Conservation (phyloP, 2,113 vertebrate species). For the Siphamia tubifer region DNA sequence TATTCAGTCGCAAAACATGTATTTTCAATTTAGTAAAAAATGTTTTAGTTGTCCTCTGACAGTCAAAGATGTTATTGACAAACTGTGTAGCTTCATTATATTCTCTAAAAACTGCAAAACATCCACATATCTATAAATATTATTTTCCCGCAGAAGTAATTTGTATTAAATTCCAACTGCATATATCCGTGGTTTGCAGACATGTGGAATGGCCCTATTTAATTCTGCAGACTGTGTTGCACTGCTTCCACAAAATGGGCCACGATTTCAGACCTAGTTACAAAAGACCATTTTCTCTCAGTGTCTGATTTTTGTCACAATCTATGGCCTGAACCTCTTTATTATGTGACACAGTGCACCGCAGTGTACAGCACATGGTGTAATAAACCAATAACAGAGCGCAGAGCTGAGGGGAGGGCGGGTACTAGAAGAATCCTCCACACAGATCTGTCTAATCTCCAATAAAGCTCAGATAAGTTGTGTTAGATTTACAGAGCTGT, state of each 20-base stretch:
- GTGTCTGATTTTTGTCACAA: background rate
- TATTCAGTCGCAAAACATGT: too few species aligned
- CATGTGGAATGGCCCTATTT: background rate
- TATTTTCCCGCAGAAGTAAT: too few species aligned
- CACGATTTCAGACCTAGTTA: background rate
- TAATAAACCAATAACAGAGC: conserved; percentile 14
- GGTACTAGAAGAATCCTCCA: conserved; percentile 25
- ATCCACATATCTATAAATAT: too few species aligned
- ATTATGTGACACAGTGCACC: background rate
- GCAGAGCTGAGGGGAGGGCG: background rate
- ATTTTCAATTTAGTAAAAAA: too few species aligned
- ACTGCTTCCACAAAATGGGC: conserved; percentile 14
- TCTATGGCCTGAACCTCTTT: background rate
- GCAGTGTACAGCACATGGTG: background rate
- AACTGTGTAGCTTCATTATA: too few species aligned
- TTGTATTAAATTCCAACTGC: too few species aligned
- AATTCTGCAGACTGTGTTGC: background rate
- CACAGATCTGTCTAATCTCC: conserved; percentile 28
- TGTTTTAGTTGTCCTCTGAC: too few species aligned
- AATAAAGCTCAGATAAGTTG: conserved; percentile 51
- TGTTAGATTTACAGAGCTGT: conserved; percentile 49
- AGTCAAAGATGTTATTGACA: too few species aligned
- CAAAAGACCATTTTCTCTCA: background rate
- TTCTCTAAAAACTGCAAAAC: too few species aligned
- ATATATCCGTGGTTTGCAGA: too few species aligned